Conservation (phyloP, 2,888 invertebrate genomes). For the Sclerodermus sp. region DNA sequence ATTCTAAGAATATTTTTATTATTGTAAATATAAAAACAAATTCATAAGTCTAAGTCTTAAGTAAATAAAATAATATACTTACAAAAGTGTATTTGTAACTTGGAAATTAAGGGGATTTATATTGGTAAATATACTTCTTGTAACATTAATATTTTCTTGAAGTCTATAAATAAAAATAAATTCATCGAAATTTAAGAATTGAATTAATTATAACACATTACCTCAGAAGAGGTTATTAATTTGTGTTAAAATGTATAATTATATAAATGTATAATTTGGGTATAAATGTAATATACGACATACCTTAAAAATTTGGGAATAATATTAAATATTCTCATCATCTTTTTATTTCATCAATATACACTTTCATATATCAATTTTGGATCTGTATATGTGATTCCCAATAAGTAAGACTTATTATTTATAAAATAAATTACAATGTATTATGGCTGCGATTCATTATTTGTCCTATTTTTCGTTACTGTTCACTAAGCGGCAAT, state of each 20-base stretch:
- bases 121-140: constrained; percentile 45
- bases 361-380: no score
- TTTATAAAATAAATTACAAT: no score
- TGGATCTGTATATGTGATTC: no score
- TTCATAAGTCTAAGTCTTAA: background rate
- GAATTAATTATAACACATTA: constrained; percentile 8
- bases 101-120: constrained; percentile 46
- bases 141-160: constrained; percentile 2
- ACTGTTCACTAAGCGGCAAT: no score
- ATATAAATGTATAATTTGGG: constrained; percentile 4
- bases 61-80: constrained; percentile 22
- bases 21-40: background rate
- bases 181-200: no score
- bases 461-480: no score
- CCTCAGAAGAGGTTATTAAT: constrained; percentile 8
- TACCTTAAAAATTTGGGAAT: constrained; percentile 40
- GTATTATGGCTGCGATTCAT: no score
- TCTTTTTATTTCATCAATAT: no score
- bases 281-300: constrained; percentile 1
- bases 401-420: no score
- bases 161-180: no score
- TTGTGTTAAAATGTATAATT: constrained; percentile 2
- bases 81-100: constrained; percentile 53
- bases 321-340: constrained; percentile 19
- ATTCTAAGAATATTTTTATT: background rate